Evolutionary conservation across 2,113 vertebrate species (phyloP).

Genomic region (Pterocles gutturalis): DNA sequence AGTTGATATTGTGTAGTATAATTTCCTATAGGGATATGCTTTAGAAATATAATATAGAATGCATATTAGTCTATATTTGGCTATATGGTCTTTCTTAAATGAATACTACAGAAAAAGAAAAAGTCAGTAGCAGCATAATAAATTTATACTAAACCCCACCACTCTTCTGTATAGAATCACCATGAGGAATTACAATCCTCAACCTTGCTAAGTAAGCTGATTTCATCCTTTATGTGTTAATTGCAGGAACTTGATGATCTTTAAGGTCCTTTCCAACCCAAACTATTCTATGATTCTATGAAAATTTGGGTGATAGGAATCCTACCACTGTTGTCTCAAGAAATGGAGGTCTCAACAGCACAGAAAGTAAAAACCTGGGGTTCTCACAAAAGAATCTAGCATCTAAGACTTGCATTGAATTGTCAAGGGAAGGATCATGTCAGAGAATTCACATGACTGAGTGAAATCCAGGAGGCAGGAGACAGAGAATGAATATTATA

Average conservation of each 20-base stretch:
- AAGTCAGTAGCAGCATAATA: not conserved
- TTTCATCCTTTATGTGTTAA: not conserved
- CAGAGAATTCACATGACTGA: not conserved
- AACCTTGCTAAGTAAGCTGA: not conserved
- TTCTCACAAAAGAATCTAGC: not conserved
- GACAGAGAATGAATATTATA: conserved; percentile 2
- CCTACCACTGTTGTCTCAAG: not conserved
- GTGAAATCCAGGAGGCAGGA: conserved; percentile 4
- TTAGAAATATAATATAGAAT: not conserved
- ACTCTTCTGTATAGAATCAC: not conserved
- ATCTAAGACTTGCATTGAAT: not conserved
- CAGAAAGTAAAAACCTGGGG: not conserved
- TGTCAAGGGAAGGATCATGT: conserved; percentile 3
- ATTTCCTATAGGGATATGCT: not conserved
- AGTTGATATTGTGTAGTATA: not conserved
- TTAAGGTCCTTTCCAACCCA: too few species aligned
- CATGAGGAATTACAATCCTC: not conserved
- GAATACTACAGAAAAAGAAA: not conserved
- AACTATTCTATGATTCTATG: too few species aligned
- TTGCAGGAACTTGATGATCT: not conserved
- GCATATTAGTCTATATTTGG: not conserved
- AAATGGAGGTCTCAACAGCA: not conserved
- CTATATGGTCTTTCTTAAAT: not conserved
- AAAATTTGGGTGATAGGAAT: not conserved
- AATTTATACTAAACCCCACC: not conserved